phyloP scores from a whole-genome alignment of 2,888 invertebrate species.

The Rhamnusium bicolor region DNA sequence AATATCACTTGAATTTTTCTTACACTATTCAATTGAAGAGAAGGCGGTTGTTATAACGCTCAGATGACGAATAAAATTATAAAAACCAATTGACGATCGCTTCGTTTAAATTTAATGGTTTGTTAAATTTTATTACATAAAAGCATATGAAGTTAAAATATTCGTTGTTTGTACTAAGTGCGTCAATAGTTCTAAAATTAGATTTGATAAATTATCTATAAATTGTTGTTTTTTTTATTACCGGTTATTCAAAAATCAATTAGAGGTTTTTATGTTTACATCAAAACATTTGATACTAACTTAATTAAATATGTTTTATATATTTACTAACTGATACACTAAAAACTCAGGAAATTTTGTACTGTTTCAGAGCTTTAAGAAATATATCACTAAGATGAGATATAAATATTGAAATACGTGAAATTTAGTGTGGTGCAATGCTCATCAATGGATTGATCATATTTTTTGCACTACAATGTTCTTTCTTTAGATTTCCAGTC shows the following conservation, averaged over 20 bases:
- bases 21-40: no score
- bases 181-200: conserved; percentile 20
- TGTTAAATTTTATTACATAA: not conserved
- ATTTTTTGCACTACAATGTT: no score
- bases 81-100: not conserved
- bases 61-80: no score
- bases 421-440: no score
- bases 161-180: conserved; percentile 9
- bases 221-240: conserved; percentile 10
- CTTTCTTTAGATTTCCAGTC: no score
- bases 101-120: not conserved
- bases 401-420: no score
- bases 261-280: not conserved
- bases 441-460: no score
- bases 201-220: conserved; percentile 8
- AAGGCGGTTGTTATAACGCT: no score
- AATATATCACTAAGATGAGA: no score
- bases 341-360: no score
- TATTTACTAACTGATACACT: not conserved
- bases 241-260: conserved; percentile 13
- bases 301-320: not conserved
- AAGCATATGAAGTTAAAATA: conserved; percentile 5
- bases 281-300: not conserved
- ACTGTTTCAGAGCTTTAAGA: no score
- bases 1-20: no score